These are phyloP conservation scores for Cryptophagus acutangulus DNA, from an alignment of 2,888 invertebrate genomes.

Conservation along the genomic window DNA sequence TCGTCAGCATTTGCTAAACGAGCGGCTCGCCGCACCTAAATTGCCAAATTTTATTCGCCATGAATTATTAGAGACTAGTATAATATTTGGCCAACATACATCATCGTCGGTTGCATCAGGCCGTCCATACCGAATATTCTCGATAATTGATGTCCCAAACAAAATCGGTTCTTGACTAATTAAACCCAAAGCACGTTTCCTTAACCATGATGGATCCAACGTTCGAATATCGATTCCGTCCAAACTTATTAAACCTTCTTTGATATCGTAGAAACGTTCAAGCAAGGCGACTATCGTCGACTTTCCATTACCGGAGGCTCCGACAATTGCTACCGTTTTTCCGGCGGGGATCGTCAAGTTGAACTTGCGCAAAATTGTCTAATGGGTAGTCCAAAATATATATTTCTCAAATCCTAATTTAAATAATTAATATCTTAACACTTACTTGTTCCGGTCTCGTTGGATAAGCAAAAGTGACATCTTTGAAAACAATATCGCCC, in stretches of 20 bases:
- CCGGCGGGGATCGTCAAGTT: slow-evolving; percentile 78
- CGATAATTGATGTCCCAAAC: slow-evolving; percentile 84
- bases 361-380: slow-evolving; percentile 57
- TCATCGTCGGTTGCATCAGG: slow-evolving; percentile 65
- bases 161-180: slow-evolving; percentile 93
- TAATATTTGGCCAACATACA: slow-evolving; percentile 43
- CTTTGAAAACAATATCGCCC: slow-evolving; percentile 78
- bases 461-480: slow-evolving; percentile 87
- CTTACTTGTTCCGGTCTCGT: slow-evolving; percentile 64
- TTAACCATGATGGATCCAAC: slow-evolving; percentile 78
- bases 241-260: slow-evolving; percentile 65
- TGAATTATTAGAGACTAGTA: background rate
- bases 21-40: slow-evolving; percentile 72
- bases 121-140: slow-evolving; percentile 90
- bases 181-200: slow-evolving; percentile 77
- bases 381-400: background rate
- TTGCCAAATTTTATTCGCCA: background rate
- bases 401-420: background rate
- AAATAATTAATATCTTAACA: background rate
- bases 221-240: slow-evolving; percentile 67
- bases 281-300: slow-evolving; percentile 86
- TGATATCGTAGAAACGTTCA: slow-evolving; percentile 85
- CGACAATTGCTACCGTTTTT: slow-evolving; percentile 87
- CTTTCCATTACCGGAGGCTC: slow-evolving; percentile 92
- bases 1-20: slow-evolving; percentile 84